Evolutionary conservation across 2,888 invertebrate genomes (phyloP), one percentile per base, ranked within the genome.

Genomic region (Volucella zonaria): DNA sequence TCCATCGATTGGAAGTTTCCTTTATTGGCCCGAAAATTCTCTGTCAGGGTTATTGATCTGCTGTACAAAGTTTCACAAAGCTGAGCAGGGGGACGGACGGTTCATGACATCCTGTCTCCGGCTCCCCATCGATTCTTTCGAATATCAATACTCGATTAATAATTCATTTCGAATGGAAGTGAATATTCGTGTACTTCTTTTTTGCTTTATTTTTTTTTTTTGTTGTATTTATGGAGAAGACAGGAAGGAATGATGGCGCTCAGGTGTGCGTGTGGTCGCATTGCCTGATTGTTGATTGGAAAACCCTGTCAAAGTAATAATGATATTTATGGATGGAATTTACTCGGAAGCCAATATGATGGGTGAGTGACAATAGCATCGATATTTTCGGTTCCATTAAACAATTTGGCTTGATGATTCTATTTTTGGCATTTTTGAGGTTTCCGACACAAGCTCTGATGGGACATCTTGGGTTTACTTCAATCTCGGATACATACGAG

Each of bases 121-220:
- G 40, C 47, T 40, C 14, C 62, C 15, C 40, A 10, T 47, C 47
- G 52, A 56, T 79, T 74, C 38, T 70, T 61, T 66, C 68, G 62
- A 14, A 75, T 75, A 80, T 75, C 83, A 83, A 83, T 83, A 71
- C 75, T 59, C 56, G 76, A 68, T 85, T 85, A 81, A 85, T 85
- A 81, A 81, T 85, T 85, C 71, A 85, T 81, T 80, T 85, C 71
- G 73, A 81, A 56, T 58, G 85, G 71, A 85, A 85, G 85, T 85
- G 85, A 71, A 85, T 61, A 77, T 67, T 68, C 73, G 71, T 85
- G 83, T 85, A 81, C 61, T 71, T 61, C 12, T 52, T 18, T 45
- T 14, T 42, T 54, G 66, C 3, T 23, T 23, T 4, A 23, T 23
- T 23, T 1, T 23, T 23, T 23, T 23, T 23, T 31, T 23, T 23